Evolutionary conservation across 2,113 vertebrate genomes (phyloP), one percentile per base, ranked within the genome.

Genomic region (Ranitomeya imitator): DNA sequence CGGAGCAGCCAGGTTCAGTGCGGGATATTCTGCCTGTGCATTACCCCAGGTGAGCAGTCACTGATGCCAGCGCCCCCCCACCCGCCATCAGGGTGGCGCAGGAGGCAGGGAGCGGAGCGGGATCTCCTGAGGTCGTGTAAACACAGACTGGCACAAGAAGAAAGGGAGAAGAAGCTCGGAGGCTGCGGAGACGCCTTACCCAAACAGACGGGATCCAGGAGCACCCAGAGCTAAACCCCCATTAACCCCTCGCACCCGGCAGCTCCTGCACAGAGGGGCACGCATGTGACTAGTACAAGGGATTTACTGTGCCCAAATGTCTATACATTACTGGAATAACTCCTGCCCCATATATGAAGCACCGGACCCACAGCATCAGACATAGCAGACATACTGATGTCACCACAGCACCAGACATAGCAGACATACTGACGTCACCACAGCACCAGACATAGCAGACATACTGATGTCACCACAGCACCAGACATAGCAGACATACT

Each of bases 51-150:
- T 85, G 73, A 63, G 23, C 21, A 14, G n/a, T 85, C 51, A 23
- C 11, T n/a, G 60, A 13, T 45, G 21, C 10, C 26, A 18, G 26
- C 21, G 19, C 16, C 73, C 73, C 73, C 19, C 18, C 57, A 21
- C 60, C 14, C 54, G 12, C 77, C 52, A 14, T 21, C 77, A 55
- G 52, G 51, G 51, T 37, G 55, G 59, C 3, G 60, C 67, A 26
- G 37, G 13, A 2, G 19, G 3, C 23, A 45, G 63, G 63, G 78
- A 71, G 77, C 37, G 85, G 63, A 57, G 63, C 7, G 78, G 63
- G 86, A 69, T 87, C 52, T 80, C 61, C 52, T 87, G 63, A 87
- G 86, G 86, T 71, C 69, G 80, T 57, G 86, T 87, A 87, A 87
- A 87, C 85, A 87, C 61, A 1, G 15, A 57, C 51, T 80, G 86